phyloP scores from a whole-genome alignment of 2,888 invertebrate genomes.

The Drosophila prolongata region DNA sequence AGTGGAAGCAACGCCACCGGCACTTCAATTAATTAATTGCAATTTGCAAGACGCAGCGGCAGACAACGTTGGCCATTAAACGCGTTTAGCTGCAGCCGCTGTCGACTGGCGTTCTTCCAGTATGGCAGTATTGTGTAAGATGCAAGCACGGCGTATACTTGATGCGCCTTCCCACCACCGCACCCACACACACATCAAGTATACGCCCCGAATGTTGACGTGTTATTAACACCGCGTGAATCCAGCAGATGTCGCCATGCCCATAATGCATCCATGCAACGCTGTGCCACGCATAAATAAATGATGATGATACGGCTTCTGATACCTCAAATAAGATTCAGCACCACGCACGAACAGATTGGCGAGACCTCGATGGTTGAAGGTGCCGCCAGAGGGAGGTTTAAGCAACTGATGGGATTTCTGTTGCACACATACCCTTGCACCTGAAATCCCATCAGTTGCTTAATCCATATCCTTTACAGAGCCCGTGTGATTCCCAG shows the following conservation, averaged over 20 bases:
- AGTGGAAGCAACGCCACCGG: slow-evolving; percentile 52
- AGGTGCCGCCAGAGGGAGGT: slow-evolving; percentile 17
- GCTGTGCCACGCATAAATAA: slow-evolving; percentile 74
- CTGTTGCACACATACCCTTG: too few relatives aligned
- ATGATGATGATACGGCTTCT: slow-evolving; percentile 57
- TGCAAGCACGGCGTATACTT: slow-evolving; percentile 63
- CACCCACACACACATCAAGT: slow-evolving; percentile 25
- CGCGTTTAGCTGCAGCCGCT: slow-evolving; percentile 60
- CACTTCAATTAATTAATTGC: slow-evolving; percentile 79
- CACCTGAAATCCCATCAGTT: too few relatives aligned
- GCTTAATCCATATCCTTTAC: not conserved
- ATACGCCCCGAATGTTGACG: slow-evolving; percentile 55
- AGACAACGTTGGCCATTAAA: slow-evolving; percentile 61
- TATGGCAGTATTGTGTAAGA: slow-evolving; percentile 45
- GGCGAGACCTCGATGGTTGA: slow-evolving; percentile 6
- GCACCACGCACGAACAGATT: slow-evolving; percentile 50
- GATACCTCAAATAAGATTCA: slow-evolving; percentile 67
- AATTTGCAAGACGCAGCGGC: slow-evolving; percentile 65
- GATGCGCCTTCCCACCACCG: slow-evolving; percentile 36
- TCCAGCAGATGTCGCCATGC: slow-evolving; percentile 68
- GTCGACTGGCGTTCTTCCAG: slow-evolving; percentile 11
- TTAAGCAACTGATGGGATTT: slow-evolving; percentile 17
- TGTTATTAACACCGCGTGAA: slow-evolving; percentile 73
- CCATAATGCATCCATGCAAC: slow-evolving; percentile 43
- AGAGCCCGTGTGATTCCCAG: slow-evolving; percentile 1